phyloP scores from a whole-genome alignment of 2,888 invertebrate species.

The Apantesis nais region DNA sequence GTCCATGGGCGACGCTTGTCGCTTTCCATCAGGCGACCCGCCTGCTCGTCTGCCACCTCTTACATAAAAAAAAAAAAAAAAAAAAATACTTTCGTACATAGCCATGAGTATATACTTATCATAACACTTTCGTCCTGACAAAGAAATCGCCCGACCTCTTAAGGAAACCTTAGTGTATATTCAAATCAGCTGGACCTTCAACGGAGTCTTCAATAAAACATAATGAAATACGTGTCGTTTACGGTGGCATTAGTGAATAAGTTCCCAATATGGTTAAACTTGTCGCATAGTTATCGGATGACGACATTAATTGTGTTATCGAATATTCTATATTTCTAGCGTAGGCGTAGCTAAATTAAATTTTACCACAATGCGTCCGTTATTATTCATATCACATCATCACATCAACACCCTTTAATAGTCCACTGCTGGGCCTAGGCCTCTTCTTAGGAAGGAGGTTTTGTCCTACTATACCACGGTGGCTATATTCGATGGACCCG shows the following conservation, averaged over 20 bases:
- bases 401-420: too few relatives aligned
- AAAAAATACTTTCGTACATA: too few relatives aligned
- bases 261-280: background rate
- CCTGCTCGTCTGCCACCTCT: too few relatives aligned
- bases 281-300: background rate
- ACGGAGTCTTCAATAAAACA: background rate
- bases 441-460: too few relatives aligned
- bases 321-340: background rate
- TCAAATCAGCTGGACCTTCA: background rate
- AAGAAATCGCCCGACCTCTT: background rate
- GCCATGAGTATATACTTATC: background rate
- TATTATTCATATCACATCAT: background rate
- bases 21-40: too few relatives aligned
- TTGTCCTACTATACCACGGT: too few relatives aligned
- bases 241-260: background rate
- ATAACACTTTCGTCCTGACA: background rate
- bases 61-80: too few relatives aligned
- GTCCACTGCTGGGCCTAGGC: too few relatives aligned
- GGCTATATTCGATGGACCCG: too few relatives aligned
- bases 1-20: too few relatives aligned
- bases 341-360: background rate
- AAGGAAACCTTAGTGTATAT: too few relatives aligned
- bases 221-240: background rate
- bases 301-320: background rate
- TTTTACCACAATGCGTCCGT: background rate